Percentiles rank a stretch among this genome's conserved stretches.
phyloP scores from a whole-genome alignment of 2,797 vertebrate genomes.

The Scomberomorus guttatus region DNA sequence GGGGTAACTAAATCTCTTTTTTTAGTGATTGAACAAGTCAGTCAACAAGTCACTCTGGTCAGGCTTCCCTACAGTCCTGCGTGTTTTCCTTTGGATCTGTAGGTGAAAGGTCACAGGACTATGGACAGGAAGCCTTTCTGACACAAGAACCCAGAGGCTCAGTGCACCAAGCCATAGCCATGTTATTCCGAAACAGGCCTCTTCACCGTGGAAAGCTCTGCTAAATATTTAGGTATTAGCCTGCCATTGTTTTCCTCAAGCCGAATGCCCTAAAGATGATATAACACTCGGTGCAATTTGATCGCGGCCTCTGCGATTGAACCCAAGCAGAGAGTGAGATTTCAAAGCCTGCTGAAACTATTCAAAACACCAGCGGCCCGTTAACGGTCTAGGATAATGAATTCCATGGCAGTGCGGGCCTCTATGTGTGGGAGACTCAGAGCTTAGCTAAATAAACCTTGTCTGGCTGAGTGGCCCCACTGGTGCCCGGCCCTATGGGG shows the following conservation, averaged over 20 bases:
- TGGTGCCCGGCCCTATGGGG: conserved; percentile 22
- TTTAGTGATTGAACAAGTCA: no score
- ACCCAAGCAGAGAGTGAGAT: conserved; percentile 64
- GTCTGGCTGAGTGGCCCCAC: conserved; percentile 74
- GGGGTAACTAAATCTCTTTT: no score
- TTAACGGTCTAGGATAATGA: conserved; percentile 75
- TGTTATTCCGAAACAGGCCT: conserved; percentile 60
- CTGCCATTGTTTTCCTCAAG: conserved; percentile 65
- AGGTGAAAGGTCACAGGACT: conserved; percentile 65
- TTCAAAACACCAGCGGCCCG: conserved; percentile 75
- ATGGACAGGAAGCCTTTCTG: conserved; percentile 56
- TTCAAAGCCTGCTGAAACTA: conserved; percentile 78
- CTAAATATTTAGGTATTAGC: conserved; percentile 74
- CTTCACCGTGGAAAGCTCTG: conserved; percentile 53
- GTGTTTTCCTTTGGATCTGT: conserved; percentile 48
- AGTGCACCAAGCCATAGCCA: conserved; percentile 24
- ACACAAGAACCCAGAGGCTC: conserved; percentile 51
- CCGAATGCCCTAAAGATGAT: conserved; percentile 62
- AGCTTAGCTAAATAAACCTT: conserved; percentile 84
- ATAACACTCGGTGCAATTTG: conserved; percentile 61
- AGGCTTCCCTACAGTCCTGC: background rate
- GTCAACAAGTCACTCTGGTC: background rate
- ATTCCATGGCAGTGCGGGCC: conserved; percentile 71
- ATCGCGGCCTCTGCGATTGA: conserved; percentile 62
- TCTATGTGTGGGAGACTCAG: conserved; percentile 74